These are phyloP conservation scores for Epicampocera succincta DNA, from an alignment of 2,888 invertebrate genomes.

Conservation along the genomic window DNA sequence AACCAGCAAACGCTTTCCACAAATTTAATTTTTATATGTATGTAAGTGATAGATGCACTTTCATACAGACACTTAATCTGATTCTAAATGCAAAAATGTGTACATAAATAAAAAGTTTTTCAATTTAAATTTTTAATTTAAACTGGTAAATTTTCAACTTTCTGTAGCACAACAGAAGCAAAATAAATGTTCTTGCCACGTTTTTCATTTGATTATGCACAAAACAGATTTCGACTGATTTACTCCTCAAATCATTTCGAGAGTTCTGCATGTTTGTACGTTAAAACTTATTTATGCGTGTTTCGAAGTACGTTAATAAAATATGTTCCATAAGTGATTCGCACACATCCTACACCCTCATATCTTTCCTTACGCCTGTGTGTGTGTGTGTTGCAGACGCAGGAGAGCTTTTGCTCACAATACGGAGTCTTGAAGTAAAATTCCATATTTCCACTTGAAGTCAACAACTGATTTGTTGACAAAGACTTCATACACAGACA, in stretches of 20 bases:
- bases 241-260: conserved; percentile 10
- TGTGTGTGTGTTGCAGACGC: neutral
- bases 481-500: conserved; percentile 72
- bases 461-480: conserved; percentile 78
- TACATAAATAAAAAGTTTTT: no score
- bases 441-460: conserved; percentile 61
- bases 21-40: no score
- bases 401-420: conserved; percentile 1
- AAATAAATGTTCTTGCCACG: conserved; percentile 53
- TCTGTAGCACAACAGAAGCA: conserved; percentile 19
- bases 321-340: conserved; percentile 3
- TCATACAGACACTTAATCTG: no score
- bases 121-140: no score
- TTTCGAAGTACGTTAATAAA: conserved; percentile 2
- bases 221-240: conserved; percentile 52
- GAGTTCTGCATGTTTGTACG: neutral
- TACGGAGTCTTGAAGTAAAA: conserved; percentile 6
- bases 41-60: no score
- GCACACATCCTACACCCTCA: no score
- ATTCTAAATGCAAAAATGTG: no score
- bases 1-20: neutral
- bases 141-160: neutral
- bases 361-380: no score
- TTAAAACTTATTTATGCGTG: neutral
- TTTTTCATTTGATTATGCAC: conserved; percentile 34